Conservation (phyloP, 2,113 vertebrate species). For the Oreochromis spilurus region DNA sequence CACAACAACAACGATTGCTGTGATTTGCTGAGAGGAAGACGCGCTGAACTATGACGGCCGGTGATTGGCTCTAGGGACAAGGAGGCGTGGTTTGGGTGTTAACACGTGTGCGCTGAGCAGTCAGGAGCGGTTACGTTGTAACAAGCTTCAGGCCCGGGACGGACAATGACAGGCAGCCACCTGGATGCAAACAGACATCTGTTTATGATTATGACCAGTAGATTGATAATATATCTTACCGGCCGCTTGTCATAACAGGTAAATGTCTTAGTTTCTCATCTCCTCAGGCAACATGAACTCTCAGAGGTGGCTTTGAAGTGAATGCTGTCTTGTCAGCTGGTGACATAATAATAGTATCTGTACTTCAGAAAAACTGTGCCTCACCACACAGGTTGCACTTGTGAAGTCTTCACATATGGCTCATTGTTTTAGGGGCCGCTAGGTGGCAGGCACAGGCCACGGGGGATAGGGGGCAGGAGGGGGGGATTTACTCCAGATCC, state of each 20-base stretch:
- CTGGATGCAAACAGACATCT: slow-evolving; percentile 36
- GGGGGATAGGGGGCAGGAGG: not conserved
- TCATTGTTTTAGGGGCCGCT: not conserved
- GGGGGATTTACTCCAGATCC: not conserved
- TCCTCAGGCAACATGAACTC: not conserved
- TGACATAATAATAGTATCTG: not conserved
- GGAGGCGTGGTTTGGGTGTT: not conserved
- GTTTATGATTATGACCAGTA: slow-evolving; percentile 26
- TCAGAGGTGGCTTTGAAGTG: not conserved
- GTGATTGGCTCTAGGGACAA: not conserved
- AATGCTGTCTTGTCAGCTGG: not conserved
- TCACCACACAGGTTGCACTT: not conserved
- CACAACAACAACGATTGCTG: slow-evolving; percentile 14
- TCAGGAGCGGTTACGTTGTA: not conserved
- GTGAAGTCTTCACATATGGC: not conserved
- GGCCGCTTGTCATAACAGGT: slow-evolving; percentile 23
- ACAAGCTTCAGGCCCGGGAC: not conserved
- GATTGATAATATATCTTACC: slow-evolving; percentile 18
- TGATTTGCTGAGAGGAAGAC: slow-evolving; percentile 25
- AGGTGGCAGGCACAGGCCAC: slow-evolving; percentile 53
- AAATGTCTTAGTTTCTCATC: slow-evolving; percentile 13
- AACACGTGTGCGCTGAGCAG: slow-evolving; percentile 6
- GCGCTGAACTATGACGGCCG: not conserved
- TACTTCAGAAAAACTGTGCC: not conserved
- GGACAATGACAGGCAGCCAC: not conserved